These are phyloP conservation scores for Furcula furcula DNA, from an alignment of 2,888 invertebrate genomes.

Conservation along the genomic window DNA sequence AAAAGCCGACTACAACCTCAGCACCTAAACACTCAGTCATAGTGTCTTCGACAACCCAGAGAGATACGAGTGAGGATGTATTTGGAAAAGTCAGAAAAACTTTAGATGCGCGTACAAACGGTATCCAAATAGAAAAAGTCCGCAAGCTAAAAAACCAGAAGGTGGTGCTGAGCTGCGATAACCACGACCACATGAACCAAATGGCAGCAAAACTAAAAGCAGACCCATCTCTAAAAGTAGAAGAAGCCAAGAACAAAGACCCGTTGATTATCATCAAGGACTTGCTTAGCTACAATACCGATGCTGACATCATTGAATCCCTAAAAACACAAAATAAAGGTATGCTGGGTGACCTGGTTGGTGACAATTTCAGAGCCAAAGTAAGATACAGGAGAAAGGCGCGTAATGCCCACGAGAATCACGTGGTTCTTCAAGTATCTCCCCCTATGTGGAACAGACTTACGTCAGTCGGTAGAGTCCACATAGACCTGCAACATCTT, in stretches of 20 bases:
- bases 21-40: background rate
- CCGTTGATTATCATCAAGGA: background rate
- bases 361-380: background rate
- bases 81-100: background rate
- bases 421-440: too few species aligned
- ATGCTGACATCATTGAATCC: background rate
- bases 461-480: background rate
- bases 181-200: background rate
- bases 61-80: background rate
- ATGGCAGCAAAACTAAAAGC: background rate
- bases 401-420: too few species aligned
- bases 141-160: background rate
- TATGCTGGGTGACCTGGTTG: background rate
- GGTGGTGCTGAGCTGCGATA: background rate
- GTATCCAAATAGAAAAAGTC: background rate
- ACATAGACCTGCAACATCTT: background rate
- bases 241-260: background rate
- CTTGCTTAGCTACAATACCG: background rate
- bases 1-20: too few species aligned
- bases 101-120: background rate
- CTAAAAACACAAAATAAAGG: background rate
- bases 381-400: too few species aligned
- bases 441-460: background rate
- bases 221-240: background rate
- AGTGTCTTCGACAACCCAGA: background rate